Base-by-base conservation (phyloP, 2,888 invertebrate species). In the Ctena decussata region DNA sequence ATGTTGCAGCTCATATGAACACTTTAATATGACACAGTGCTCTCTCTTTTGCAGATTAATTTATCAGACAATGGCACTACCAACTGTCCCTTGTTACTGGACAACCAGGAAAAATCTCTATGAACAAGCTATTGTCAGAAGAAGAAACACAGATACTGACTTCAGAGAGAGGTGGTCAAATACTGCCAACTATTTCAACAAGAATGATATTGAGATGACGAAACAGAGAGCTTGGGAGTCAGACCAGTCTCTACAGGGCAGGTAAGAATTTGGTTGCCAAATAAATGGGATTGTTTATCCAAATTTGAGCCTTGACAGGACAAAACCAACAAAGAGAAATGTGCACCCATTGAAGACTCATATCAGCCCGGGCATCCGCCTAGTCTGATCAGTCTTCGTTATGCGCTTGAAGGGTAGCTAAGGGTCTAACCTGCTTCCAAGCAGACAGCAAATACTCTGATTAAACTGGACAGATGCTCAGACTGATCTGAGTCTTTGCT, bases 181-280 rank as follows among this genome's bases (percentile, higher is more conserved):
- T 32, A 92, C 93, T 37, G 93, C 94, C 32, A 91, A 91, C 57
- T 95, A 95, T 85, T 95, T 95, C 84, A 86, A 92, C 39, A 93
- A 93, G 81, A 93, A 93, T 77, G 93, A 95, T 84, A 90, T 95
- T 5, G 90, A 92, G 35, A 93, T 94, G 70, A 90, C 91, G 12
- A 94, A 95, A 80, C 93, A 95, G 77, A 89, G 93, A 46, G 89
- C 90, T n/a, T 95, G 95, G 95, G 94, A 94, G 39, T 95, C 95
- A 24, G 93, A 94, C 6, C 82, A 91, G 37, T 91, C 93, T 8
- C 93, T 93, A 80, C 91, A 94, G 60, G 57, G 57, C 57, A 57
- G 57, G 57, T 57, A 30, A 27, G 57, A 18, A 44, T n/a, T n/a
- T n/a, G 12, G 46, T 15, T 46, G 46, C 46, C 46, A 46, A 15